Base-by-base conservation (phyloP, 2,113 vertebrate genomes). In the Brachirus orientalis region DNA sequence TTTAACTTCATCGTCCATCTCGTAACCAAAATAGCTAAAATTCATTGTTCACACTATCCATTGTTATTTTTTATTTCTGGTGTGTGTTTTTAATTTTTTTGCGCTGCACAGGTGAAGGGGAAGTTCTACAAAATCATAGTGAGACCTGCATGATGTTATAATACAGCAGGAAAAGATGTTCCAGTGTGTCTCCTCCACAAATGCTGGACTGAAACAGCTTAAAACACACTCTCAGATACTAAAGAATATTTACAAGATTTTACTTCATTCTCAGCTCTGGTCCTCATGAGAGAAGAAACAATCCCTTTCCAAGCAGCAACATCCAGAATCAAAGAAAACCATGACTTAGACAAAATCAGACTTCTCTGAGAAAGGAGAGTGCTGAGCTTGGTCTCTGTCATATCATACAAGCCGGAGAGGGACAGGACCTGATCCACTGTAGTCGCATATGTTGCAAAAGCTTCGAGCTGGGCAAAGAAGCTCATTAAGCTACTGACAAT, bases 401-500 rank as follows among this genome's bases (percentile, higher is more conserved):
- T 68, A 72, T 82, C 70, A 60, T 45, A 52, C 72, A 57, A 47
- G 48, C 70, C 47, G 50, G 22, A 63, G 82, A 79, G 17, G 1
- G 47, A 67, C 72, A 67, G 45, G 76, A 81, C 77, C 64, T 78
- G 63, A 86, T 69, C 67, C 76, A 65, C 80, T 65, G 86, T 69
- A 79, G 77, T 80, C 87, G 86, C 89, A 90, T 91, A 91, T 91
- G 92, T 87, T 92, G 82, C 86, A 88, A 92, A 91, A 92, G 89
- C 90, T 83, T 88, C 74, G 66, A 62, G 69, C 86, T 84, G 86
- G 88, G 89, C 90, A 92, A 90, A 92, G 82, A 61, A 86, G 83
- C 92, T 94, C 92, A 93, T 94, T 94, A 94, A 93, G 85, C 89
- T 78, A 88, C 86, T 91, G 89, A 93, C 93, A 94, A 92, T 93